These are phyloP conservation scores for Hemicrepidius hirtus DNA, from an alignment of 2,888 invertebrate species.

Conservation along the genomic window DNA sequence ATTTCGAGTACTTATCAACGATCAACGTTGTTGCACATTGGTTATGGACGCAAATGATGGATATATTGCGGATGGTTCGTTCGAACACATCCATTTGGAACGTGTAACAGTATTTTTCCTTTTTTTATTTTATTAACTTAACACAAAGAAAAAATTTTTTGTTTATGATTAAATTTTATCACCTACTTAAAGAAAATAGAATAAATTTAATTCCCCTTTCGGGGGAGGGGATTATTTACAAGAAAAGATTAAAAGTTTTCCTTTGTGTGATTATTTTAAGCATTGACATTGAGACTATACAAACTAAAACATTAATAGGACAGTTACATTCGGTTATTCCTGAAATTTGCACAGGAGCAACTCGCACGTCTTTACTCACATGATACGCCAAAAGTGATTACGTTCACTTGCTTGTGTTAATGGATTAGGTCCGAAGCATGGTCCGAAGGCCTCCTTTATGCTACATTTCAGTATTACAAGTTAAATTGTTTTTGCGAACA, in stretches of 20 bases:
- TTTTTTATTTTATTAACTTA: slow-evolving; percentile 2
- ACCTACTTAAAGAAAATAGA: too few species aligned
- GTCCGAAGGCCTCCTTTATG: too few species aligned
- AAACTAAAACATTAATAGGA: slow-evolving; percentile 5
- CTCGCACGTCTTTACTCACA: too few species aligned
- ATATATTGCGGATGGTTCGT: not conserved
- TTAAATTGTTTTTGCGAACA: too few species aligned
- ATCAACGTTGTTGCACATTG: slow-evolving; percentile 37
- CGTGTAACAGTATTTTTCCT: slow-evolving; percentile 4
- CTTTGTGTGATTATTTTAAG: not conserved
- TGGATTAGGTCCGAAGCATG: too few species aligned
- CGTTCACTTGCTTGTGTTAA: too few species aligned
- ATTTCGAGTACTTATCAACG: slow-evolving; percentile 41
- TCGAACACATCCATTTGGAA: not conserved
- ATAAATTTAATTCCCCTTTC: too few species aligned
- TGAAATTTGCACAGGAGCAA: too few species aligned
- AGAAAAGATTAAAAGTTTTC: not conserved
- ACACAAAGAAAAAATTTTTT: not conserved
- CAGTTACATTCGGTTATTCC: slow-evolving; percentile 6
- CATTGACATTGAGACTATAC: not conserved
- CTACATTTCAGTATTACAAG: too few species aligned
- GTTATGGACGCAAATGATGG: slow-evolving; percentile 20
- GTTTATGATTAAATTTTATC: not conserved
- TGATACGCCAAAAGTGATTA: too few species aligned
- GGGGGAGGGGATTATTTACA: too few species aligned